Percentiles rank a stretch among this genome's conserved stretches.
Conservation (phyloP, 2,888 invertebrate species). For the Spodoptera littoralis region DNA sequence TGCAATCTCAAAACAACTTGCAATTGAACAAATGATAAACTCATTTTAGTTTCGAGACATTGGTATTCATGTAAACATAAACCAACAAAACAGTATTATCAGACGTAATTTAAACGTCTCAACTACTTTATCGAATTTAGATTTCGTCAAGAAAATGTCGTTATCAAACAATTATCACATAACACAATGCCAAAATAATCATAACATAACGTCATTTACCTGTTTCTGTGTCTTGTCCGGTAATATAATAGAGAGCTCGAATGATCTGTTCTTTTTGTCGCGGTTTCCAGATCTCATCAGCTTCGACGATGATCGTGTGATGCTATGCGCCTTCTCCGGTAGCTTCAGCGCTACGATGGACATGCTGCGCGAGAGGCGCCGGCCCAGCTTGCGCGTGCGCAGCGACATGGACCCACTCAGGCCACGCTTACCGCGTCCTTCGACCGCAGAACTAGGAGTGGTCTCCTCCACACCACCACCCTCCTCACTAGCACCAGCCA, state of each 20-base stretch:
- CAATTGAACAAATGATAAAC: too few species aligned
- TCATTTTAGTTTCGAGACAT: neutral
- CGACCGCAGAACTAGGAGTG: constrained; percentile 57
- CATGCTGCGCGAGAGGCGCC: constrained; percentile 87
- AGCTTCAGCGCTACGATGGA: constrained; percentile 87
- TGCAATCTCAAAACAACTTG: neutral
- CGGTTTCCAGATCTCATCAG: constrained; percentile 88
- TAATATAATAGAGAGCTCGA: constrained; percentile 90
- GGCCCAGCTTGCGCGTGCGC: constrained; percentile 85
- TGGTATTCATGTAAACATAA: neutral
- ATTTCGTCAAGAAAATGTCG: constrained; percentile 23
- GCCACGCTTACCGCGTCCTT: constrained; percentile 76
- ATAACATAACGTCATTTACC: constrained; percentile 75
- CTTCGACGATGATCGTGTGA: constrained; percentile 89
- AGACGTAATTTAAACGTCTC: neutral
- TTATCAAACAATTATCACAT: constrained; percentile 45
- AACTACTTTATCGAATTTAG: constrained; percentile 8
- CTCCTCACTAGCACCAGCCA: constrained; percentile 84
- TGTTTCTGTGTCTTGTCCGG: constrained; percentile 91
- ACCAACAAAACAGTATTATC: neutral
- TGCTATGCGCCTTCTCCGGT: constrained; percentile 89
- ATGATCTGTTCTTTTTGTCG: constrained; percentile 88
- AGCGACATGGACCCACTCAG: constrained; percentile 85
- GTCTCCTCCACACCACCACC: constrained; percentile 73
- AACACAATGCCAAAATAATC: constrained; percentile 1